A percentile compares a stretch with the other conserved stretches of the same genome.
Evolutionary conservation across 2,797 vertebrate genomes (phyloP).

Genomic region (Fratercula arctica): DNA sequence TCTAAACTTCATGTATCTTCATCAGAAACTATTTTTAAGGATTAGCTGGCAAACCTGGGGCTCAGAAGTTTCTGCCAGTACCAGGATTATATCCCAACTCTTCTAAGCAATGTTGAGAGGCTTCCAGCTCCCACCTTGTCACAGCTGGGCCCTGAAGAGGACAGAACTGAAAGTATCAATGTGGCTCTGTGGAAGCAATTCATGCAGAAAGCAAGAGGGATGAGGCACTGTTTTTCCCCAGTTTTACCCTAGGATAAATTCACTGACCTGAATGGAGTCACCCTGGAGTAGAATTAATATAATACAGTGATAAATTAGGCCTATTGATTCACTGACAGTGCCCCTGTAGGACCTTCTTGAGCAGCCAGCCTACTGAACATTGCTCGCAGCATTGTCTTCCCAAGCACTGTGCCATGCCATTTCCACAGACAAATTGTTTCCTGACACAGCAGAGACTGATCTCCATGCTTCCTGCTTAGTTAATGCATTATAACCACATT

Average conservation of each 20-base stretch:
- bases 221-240: background rate
- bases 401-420: slow-evolving; percentile 33
- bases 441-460: slow-evolving; percentile 57
- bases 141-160: background rate
- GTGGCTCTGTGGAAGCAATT: background rate
- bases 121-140: slow-evolving; percentile 3
- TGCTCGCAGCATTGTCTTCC: slow-evolving; percentile 48
- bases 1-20: slow-evolving; percentile 14
- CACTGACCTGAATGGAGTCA: slow-evolving; percentile 35
- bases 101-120: background rate
- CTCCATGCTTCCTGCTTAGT: slow-evolving; percentile 53
- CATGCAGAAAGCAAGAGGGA: background rate
- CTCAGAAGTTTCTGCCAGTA: background rate
- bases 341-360: slow-evolving; percentile 48
- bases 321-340: slow-evolving; percentile 56
- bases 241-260: slow-evolving; percentile 12
- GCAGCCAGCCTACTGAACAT: slow-evolving; percentile 12
- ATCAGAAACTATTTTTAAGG: slow-evolving; percentile 9
- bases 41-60: background rate
- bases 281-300: slow-evolving; percentile 39
- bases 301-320: slow-evolving; percentile 54
- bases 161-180: background rate
- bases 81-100: background rate
- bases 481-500: slow-evolving; percentile 63
- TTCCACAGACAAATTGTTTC: slow-evolving; percentile 68